Conservation (phyloP, 2,888 invertebrate species). For the Stramonita haemastoma region DNA sequence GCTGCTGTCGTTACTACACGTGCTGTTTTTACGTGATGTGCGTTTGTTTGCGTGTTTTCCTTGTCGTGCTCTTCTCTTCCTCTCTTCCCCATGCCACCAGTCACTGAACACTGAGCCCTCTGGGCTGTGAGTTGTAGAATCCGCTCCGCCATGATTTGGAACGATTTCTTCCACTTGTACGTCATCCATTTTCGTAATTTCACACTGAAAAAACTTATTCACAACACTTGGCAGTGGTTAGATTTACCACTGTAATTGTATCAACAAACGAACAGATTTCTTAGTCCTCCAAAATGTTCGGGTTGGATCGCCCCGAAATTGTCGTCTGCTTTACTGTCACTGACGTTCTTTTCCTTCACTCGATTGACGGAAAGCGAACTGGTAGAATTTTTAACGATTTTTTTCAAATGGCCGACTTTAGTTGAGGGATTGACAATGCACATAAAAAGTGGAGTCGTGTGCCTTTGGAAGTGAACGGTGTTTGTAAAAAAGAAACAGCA, state of each 20-base stretch:
- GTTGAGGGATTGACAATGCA: too few species aligned
- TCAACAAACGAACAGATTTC: too few species aligned
- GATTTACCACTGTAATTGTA: too few species aligned
- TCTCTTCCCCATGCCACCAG: slow-evolving; percentile 24
- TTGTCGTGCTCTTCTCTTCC: slow-evolving; percentile 16
- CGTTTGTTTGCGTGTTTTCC: slow-evolving; percentile 18
- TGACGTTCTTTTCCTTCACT: not conserved
- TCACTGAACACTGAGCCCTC: slow-evolving; percentile 43
- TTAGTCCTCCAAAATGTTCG: too few species aligned
- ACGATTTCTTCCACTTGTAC: not conserved
- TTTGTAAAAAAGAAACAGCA: not conserved
- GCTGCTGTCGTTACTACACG: slow-evolving; percentile 18
- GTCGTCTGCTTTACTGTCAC: slow-evolving; percentile 23
- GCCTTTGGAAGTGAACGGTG: not conserved
- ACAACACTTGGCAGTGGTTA: not conserved
- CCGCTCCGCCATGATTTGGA: not conserved
- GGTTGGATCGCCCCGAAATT: not conserved
- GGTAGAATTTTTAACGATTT: not conserved
- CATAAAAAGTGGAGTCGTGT: too few species aligned
- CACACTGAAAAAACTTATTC: not conserved
- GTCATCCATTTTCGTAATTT: slow-evolving; percentile 7
- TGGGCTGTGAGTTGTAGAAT: slow-evolving; percentile 35
- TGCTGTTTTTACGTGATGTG: not conserved
- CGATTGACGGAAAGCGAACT: not conserved
- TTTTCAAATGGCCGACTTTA: too few species aligned